A percentile compares a stretch with the other conserved stretches of the same genome.
phyloP scores from a whole-genome alignment of 2,888 invertebrate species.

The Conistra vaccinii region DNA sequence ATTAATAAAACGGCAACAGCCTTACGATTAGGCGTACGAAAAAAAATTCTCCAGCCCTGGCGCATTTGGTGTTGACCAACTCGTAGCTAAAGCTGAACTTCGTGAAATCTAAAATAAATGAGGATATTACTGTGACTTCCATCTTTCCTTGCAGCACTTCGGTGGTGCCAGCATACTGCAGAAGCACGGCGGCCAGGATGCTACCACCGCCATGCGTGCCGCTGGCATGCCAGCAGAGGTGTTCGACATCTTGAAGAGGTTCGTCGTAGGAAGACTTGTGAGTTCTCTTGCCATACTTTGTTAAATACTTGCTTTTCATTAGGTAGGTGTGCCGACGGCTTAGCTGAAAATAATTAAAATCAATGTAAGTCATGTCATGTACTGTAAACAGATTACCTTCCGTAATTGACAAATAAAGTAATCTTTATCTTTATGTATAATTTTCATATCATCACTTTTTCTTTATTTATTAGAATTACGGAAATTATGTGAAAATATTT shows the following conservation, averaged over 20 bases:
- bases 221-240: slow-evolving; percentile 54
- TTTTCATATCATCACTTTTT: no score
- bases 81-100: background rate
- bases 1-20: background rate
- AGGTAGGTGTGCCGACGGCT: background rate
- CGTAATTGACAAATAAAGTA: no score
- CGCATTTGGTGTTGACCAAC: background rate
- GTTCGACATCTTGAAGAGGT: slow-evolving; percentile 42
- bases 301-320: no score
- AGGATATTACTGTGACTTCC: no score
- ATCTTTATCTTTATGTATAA: no score
- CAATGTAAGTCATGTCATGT: background rate
- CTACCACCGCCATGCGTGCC: slow-evolving; percentile 46
- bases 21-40: background rate
- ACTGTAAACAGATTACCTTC: background rate
- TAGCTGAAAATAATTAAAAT: background rate
- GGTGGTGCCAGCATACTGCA: slow-evolving; percentile 43
- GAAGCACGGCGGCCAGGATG: slow-evolving; percentile 45
- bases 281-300: slow-evolving; percentile 5
- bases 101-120: background rate
- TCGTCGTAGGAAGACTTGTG: slow-evolving; percentile 53
- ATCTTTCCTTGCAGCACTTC: slow-evolving; percentile 36
- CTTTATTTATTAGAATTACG: background rate
- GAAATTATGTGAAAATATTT: background rate
- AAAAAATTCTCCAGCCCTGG: background rate